A percentile compares a stretch with the other conserved stretches of the same genome.
Evolutionary conservation across 2,888 invertebrate genomes (phyloP).

Genomic region (Trachelus stipa): DNA sequence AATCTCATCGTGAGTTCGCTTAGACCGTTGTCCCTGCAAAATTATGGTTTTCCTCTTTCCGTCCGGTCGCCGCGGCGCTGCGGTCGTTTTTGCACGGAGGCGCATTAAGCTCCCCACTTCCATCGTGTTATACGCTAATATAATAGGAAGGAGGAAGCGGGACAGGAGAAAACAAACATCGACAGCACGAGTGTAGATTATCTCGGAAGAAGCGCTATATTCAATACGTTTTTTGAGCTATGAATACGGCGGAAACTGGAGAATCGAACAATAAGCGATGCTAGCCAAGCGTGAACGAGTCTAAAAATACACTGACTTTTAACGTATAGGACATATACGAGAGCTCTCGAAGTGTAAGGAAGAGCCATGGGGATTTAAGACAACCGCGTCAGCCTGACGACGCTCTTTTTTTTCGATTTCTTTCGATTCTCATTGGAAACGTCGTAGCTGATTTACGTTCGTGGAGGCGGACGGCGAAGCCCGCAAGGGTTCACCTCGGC

Average conservation of each 20-base stretch:
- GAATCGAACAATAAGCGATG: not conserved
- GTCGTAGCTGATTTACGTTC: conserved; percentile 24
- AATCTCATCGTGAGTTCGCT: not conserved
- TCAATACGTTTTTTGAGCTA: not conserved
- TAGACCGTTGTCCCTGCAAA: not conserved
- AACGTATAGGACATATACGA: not conserved
- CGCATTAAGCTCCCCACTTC: not conserved
- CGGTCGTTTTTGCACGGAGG: not conserved
- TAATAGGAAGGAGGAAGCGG: not conserved
- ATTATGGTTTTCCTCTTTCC: not conserved
- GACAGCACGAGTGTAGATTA: not conserved
- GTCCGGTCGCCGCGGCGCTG: not conserved
- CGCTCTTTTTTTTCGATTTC: not conserved
- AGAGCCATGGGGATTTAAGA: not conserved
- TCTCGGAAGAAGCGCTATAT: not conserved
- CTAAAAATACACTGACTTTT: not conserved
- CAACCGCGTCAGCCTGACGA: not conserved
- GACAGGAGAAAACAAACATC: not conserved
- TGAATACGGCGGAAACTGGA: not conserved
- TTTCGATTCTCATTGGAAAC: not conserved
- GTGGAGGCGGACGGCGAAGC: conserved; percentile 29
- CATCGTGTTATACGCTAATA: not conserved
- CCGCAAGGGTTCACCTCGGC: conserved; percentile 47
- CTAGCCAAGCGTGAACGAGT: not conserved
- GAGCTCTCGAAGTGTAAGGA: not conserved